Conservation (phyloP, 2,888 invertebrate genomes). For the Patella depressa region DNA sequence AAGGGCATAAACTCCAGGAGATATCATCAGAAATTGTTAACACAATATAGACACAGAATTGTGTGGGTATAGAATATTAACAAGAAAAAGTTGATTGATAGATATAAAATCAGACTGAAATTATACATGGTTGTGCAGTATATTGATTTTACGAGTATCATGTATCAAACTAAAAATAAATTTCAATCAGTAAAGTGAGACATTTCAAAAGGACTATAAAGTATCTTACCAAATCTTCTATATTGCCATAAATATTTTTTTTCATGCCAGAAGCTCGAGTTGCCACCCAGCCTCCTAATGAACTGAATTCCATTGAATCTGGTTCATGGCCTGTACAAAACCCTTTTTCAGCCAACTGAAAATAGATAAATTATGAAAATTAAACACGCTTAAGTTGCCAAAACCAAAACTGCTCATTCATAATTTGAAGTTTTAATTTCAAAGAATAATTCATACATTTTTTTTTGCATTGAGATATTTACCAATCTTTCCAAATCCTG, state of each 20-base stretch:
- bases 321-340: conserved; percentile 95
- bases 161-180: background rate
- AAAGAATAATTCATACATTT: too few relatives aligned
- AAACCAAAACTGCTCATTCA: background rate
- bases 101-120: too few relatives aligned
- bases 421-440: too few relatives aligned
- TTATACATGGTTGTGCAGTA: too few relatives aligned
- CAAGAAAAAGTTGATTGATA: too few relatives aligned
- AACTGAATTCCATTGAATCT: conserved; percentile 93
- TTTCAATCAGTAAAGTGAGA: background rate
- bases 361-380: conserved; percentile 16
- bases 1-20: too few relatives aligned
- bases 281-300: conserved; percentile 96
- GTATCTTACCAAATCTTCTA: conserved; percentile 83
- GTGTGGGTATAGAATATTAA: too few relatives aligned
- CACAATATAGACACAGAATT: too few relatives aligned
- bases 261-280: conserved; percentile 99
- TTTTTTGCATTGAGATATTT: conserved; percentile 23
- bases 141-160: background rate
- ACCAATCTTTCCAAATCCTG: conserved; percentile 88
- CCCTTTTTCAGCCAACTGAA: conserved; percentile 80
- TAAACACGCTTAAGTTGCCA: background rate
- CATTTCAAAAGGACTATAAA: background rate
- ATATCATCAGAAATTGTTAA: too few relatives aligned
- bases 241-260: conserved; percentile 98